Evolutionary conservation across 2,797 vertebrate species (phyloP), one percentile per base, ranked within the genome.

Genomic region (Todus mexicanus): DNA sequence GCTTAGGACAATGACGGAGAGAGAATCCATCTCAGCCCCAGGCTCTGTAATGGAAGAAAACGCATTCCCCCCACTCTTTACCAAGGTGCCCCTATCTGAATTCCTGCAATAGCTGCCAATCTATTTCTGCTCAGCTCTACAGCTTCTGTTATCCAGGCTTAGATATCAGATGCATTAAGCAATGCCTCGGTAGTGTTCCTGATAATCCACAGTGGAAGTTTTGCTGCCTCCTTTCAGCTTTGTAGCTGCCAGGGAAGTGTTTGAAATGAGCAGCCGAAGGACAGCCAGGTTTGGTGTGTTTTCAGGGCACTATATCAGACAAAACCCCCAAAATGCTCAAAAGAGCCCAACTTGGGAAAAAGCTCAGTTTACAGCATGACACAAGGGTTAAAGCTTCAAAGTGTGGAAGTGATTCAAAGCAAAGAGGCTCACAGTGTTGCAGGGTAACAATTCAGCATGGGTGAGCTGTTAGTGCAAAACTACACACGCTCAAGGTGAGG

Each of bases 1-100:
- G 84, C 93, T 91, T n/a, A 92, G 92, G 95, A 92, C 90, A 91
- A 82, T 93, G 93, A 94, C 4, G 8, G 83, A 84, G 81, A 94
- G 83, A 91, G 94, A 97, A 95, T 89, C 71, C 87, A 94, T 91
- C 90, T 92, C 92, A 65, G 93, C 68, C 66, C 38, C 2, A 2
- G 71, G 92, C 71, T 76, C 87, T 35, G 73, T 31, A 71, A 89
- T 66, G 91, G 83, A 64, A 78, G 91, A 6, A 84, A 61, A 89
- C 18, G 11, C 31, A 23, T 89, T 35, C 48, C 40, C 63, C 75
- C 26, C 1, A 5, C 33, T 68, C 74, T 29, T 43, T 21, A 87
- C 80, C 87, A 94, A 90, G 94, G 84, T 95, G 94, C 84, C 89
- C 86, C 91, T 70, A 63, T 78, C 73, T 75, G 54, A 94, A 92